These are phyloP conservation scores for Etheostoma cragini DNA, from an alignment of 2,113 vertebrate species.

Conservation along the genomic window DNA sequence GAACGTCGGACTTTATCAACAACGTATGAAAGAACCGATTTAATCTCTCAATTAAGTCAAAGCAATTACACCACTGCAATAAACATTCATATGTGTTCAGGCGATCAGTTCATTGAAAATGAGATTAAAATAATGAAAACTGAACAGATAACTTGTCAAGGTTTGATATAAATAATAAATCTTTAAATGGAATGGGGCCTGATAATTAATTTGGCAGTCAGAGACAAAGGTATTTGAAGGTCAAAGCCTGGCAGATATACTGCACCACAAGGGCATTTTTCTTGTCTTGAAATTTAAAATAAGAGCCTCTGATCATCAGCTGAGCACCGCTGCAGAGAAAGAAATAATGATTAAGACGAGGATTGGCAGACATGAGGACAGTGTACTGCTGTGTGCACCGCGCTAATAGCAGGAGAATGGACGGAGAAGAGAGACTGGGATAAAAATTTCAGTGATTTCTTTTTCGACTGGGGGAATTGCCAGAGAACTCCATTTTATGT, in stretches of 20 bases:
- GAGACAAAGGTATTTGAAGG: conserved; percentile 54
- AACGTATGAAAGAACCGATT: not conserved
- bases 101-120: conserved; percentile 34
- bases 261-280: conserved; percentile 19
- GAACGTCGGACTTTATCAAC: not conserved
- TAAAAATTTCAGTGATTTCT: conserved; percentile 75
- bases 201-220: conserved; percentile 33
- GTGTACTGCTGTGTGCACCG: conserved; percentile 25
- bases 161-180: conserved; percentile 28
- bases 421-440: conserved; percentile 31
- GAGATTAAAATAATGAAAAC: conserved; percentile 18
- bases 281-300: conserved; percentile 47
- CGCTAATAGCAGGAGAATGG: conserved; percentile 39
- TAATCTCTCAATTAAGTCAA: not conserved
- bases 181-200: conserved; percentile 8
- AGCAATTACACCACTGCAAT: not conserved
- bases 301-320: conserved; percentile 49
- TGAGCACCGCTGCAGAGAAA: conserved; percentile 54
- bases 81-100: not conserved
- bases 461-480: conserved; percentile 66
- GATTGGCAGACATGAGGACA: conserved; percentile 10
- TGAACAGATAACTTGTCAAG: conserved; percentile 14
- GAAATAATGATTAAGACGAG: conserved; percentile 63
- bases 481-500: conserved; percentile 70
- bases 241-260: conserved; percentile 47